A percentile compares a stretch with the other conserved stretches of the same genome.
Conservation (phyloP, 1,140 invertebrate species). For the Uloborus diversus region DNA sequence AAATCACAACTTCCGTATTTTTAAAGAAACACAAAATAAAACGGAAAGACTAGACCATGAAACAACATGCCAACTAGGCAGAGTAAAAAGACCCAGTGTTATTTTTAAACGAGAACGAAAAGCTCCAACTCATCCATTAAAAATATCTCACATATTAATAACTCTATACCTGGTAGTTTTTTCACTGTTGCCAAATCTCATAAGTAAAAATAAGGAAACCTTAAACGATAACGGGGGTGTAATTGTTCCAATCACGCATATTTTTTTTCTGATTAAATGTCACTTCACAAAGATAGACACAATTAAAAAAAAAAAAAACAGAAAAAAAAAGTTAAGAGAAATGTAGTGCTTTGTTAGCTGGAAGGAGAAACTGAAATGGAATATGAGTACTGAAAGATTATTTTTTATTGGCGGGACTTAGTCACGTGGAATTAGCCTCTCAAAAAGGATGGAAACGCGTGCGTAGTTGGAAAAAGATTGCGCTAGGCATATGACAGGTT, state of each 20-base stretch:
- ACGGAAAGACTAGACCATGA: no score
- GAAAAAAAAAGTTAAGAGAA: neutral
- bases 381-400: neutral
- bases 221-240: neutral
- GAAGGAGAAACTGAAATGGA: neutral
- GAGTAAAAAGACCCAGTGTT: no score
- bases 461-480: constrained; percentile 19
- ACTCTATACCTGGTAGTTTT: constrained; percentile 21
- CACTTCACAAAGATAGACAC: neutral
- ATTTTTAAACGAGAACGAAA: neutral
- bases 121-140: neutral
- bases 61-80: neutral
- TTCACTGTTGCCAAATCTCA: no score
- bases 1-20: no score
- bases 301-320: neutral
- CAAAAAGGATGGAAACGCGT: constrained; percentile 5
- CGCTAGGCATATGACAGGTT: neutral
- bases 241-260: neutral
- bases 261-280: neutral
- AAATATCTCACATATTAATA: constrained; percentile 36
- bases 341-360: neutral
- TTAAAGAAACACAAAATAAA: no score
- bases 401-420: neutral
- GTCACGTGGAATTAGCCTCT: neutral
- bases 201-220: neutral